Evolutionary conservation across 2,113 vertebrate genomes (phyloP).

Genomic region (Phaethon lepturus): DNA sequence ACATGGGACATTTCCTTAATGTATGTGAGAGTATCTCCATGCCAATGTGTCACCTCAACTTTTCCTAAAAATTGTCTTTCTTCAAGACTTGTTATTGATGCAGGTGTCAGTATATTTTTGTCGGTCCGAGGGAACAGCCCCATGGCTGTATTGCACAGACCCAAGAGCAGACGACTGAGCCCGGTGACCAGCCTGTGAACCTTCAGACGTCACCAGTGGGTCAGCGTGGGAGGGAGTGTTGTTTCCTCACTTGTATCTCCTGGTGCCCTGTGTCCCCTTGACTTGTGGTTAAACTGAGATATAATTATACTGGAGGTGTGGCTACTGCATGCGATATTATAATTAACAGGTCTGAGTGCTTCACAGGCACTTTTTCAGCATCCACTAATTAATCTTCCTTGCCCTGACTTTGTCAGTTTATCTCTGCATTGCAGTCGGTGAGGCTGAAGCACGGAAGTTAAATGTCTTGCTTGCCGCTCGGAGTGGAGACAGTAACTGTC

Average conservation of each 20-base stretch:
- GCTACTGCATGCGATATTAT: neutral
- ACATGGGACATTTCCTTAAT: rapidly evolving
- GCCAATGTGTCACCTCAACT: neutral
- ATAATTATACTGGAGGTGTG: slow-evolving; percentile 14
- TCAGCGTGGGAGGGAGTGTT: rapidly evolving
- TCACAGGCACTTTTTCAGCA: neutral
- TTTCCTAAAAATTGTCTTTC: neutral
- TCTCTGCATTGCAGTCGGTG: neutral
- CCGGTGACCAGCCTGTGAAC: neutral
- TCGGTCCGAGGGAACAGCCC: neutral
- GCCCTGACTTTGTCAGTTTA: neutral
- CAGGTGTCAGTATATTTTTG: neutral
- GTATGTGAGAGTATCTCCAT: neutral
- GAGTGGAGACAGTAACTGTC: neutral
- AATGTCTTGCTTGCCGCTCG: neutral
- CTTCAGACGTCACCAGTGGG: rapidly evolving
- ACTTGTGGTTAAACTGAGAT: neutral
- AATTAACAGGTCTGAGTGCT: neutral
- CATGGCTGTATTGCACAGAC: neutral
- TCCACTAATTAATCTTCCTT: neutral
- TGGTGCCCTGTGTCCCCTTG: neutral
- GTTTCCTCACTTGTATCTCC: neutral
- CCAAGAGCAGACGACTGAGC: neutral
- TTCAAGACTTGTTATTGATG: neutral
- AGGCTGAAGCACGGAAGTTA: neutral